Conservation (phyloP, 2,113 vertebrate genomes). For the Pleuronectes platessa region DNA sequence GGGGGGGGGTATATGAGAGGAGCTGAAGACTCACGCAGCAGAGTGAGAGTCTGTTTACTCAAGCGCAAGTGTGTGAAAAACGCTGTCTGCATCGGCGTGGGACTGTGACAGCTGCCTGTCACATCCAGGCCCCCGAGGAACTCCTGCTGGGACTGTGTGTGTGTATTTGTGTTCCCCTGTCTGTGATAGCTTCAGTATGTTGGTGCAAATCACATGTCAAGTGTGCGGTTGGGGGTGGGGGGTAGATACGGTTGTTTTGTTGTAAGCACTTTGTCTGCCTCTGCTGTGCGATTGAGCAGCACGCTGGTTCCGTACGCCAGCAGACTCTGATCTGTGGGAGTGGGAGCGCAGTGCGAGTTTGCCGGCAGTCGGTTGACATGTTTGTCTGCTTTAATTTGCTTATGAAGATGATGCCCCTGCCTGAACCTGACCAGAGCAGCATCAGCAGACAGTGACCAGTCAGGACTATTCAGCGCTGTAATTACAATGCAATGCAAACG, state of each 20-base stretch:
- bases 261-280: constrained; percentile 55
- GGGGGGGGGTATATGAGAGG: neutral
- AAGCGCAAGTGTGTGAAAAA: constrained; percentile 41
- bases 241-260: constrained; percentile 28
- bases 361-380: neutral
- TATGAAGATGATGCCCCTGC: neutral
- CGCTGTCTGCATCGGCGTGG: constrained; percentile 64
- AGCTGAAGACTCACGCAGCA: neutral
- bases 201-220: constrained; percentile 42
- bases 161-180: constrained; percentile 18
- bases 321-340: constrained; percentile 25
- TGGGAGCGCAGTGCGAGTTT: constrained; percentile 18
- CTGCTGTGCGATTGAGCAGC: constrained; percentile 30
- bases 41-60: constrained; percentile 52
- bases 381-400: neutral
- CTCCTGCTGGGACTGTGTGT: constrained; percentile 45
- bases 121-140: constrained; percentile 59
- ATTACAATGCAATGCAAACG: neutral
- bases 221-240: constrained; percentile 1
- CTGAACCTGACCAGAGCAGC: neutral
- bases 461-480: neutral
- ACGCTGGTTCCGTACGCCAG: constrained; percentile 8
- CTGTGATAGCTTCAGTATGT: constrained; percentile 49
- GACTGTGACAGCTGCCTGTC: constrained; percentile 81
- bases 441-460: neutral